Conservation (phyloP, 2,113 vertebrate species). For the Phaetusa simplex region DNA sequence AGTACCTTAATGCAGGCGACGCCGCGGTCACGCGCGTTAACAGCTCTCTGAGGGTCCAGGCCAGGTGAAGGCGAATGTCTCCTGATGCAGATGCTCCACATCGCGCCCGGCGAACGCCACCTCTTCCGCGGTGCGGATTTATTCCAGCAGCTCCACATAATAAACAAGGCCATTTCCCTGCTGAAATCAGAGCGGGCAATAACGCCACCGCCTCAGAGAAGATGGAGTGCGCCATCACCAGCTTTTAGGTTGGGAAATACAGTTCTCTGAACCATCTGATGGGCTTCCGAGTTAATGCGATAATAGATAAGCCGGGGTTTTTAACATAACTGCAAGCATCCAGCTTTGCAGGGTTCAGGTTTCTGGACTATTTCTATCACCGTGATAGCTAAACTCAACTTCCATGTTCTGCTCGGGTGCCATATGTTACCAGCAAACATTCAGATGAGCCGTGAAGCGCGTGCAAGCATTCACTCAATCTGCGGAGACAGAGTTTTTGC, state of each 20-base stretch:
- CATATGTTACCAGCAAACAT: not conserved
- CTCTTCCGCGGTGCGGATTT: not conserved
- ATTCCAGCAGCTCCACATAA: not conserved
- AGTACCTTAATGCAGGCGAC: rapidly evolving
- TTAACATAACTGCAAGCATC: not conserved
- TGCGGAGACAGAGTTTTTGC: not conserved
- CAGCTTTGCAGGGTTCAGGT: not conserved
- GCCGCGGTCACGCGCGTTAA: rapidly evolving
- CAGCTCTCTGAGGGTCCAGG: not conserved
- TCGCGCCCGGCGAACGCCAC: rapidly evolving
- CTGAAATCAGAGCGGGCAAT: not conserved
- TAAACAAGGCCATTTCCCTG: not conserved
- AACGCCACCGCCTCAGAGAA: rapidly evolving
- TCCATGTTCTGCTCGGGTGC: not conserved
- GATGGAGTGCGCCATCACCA: not conserved
- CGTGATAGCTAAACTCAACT: not conserved
- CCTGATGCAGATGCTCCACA: not conserved
- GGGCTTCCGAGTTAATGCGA: not conserved
- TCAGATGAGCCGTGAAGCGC: not conserved
- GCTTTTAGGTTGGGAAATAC: not conserved
- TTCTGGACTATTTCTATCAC: not conserved
- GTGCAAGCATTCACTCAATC: not conserved
- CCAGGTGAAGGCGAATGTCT: not conserved
- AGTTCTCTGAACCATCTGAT: not conserved
- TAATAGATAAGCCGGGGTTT: not conserved